phyloP scores from a whole-genome alignment of 2,797 vertebrate species.

The Periophthalmus magnuspinnatus region DNA sequence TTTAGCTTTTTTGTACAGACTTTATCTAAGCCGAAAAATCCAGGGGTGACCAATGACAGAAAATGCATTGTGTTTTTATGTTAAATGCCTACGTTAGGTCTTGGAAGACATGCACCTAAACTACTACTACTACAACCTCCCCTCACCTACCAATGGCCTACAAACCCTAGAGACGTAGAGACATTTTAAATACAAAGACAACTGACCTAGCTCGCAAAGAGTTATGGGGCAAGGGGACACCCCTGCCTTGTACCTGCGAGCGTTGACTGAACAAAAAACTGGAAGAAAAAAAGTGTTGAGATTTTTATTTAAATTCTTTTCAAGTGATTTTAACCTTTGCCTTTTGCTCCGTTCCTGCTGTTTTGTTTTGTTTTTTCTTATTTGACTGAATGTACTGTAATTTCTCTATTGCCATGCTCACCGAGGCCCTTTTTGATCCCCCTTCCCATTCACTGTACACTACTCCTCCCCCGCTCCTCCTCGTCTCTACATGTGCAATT shows the following conservation, averaged over 20 bases:
- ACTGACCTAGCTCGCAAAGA: conserved; percentile 28
- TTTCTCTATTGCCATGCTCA: conserved; percentile 50
- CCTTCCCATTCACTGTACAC: conserved; percentile 23
- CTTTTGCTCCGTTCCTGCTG: conserved; percentile 40
- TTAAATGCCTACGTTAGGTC: conserved; percentile 48
- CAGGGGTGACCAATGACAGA: conserved; percentile 46
- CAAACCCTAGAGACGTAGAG: conserved; percentile 67
- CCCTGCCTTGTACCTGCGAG: conserved; percentile 34
- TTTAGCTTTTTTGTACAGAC: conserved; percentile 75
- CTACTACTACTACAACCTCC: conserved; percentile 35
- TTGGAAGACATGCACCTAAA: conserved; percentile 55
- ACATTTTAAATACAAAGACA: conserved; percentile 61
- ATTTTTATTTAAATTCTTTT: conserved; percentile 71
- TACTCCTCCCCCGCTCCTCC: conserved; percentile 34
- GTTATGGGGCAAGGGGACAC: conserved; percentile 25
- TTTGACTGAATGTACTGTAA: conserved; percentile 74
- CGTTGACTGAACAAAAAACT: conserved; percentile 44
- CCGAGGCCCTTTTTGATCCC: conserved; percentile 7
- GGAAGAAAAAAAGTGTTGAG: conserved; percentile 54
- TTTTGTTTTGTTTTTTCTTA: conserved; percentile 31
- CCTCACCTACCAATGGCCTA: conserved; percentile 29
- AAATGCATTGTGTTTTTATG: conserved; percentile 44
- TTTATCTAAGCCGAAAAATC: conserved; percentile 50
- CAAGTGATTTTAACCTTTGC: conserved; percentile 64
- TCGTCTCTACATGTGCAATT: conserved; percentile 69